Percentiles rank a stretch among this genome's conserved stretches.
Conservation (phyloP, 2,797 vertebrate genomes). For the Characodon lateralis region DNA sequence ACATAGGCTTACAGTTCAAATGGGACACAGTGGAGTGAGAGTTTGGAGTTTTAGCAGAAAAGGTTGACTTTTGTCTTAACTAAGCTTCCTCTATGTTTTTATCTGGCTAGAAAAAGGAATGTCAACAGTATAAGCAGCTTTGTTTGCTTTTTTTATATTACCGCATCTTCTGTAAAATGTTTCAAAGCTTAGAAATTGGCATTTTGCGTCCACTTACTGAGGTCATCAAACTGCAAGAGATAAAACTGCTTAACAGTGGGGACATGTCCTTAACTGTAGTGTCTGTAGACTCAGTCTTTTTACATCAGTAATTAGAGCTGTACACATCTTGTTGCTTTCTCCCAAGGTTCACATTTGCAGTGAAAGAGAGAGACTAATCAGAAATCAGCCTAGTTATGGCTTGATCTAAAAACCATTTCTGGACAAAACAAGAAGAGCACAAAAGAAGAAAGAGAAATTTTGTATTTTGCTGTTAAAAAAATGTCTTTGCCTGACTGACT, state of each 20-base stretch:
- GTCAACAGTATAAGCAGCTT: background rate
- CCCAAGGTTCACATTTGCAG: constrained; percentile 20
- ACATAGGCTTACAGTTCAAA: constrained; percentile 44
- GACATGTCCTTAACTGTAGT: constrained; percentile 7
- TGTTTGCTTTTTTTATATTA: constrained; percentile 27
- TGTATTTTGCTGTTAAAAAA: background rate
- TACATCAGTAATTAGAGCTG: constrained; percentile 37
- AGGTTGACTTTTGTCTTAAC: constrained; percentile 37
- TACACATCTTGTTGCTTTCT: constrained; percentile 35
- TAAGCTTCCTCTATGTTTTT: constrained; percentile 24
- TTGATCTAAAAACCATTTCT: background rate
- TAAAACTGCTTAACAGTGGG: constrained; percentile 23
- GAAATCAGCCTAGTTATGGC: background rate
- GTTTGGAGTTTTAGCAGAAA: constrained; percentile 32
- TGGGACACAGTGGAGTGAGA: constrained; percentile 36
- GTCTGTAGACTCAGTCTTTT: constrained; percentile 16
- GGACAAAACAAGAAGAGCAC: background rate
- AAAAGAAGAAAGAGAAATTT: background rate
- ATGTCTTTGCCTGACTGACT: background rate
- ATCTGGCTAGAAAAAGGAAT: constrained; percentile 23
- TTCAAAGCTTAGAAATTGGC: constrained; percentile 14
- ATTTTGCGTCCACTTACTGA: constrained; percentile 28
- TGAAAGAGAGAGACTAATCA: background rate
- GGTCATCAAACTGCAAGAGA: constrained; percentile 27
- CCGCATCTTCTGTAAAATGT: background rate